phyloP scores from a whole-genome alignment of 2,113 vertebrate species.

The Motacilla tschutschensis region DNA sequence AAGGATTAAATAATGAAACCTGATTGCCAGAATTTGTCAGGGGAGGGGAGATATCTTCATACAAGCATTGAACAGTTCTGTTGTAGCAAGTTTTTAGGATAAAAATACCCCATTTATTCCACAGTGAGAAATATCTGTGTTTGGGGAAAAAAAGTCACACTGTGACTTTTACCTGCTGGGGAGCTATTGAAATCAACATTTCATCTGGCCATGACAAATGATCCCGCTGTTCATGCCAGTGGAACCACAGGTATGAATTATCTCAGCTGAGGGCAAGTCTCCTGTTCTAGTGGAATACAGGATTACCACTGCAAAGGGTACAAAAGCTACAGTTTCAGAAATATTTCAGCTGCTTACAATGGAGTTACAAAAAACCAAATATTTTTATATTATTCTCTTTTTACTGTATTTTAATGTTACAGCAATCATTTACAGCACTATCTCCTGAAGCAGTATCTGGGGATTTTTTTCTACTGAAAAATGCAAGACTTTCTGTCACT shows the following conservation, averaged over 20 bases:
- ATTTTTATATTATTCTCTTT: not conserved
- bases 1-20: not conserved
- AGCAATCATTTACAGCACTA: not conserved
- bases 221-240: accelerated
- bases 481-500: not conserved
- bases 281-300: not conserved
- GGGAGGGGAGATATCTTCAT: not conserved
- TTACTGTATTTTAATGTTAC: not conserved
- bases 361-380: not conserved
- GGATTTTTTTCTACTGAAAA: not conserved
- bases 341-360: not conserved
- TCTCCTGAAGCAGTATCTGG: not conserved
- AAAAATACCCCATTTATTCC: not conserved
- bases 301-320: not conserved
- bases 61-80: not conserved
- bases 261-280: not conserved
- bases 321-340: not conserved
- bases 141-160: not conserved
- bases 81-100: not conserved
- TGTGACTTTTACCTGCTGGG: not conserved
- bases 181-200: not conserved
- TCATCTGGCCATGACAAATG: not conserved
- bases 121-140: not conserved
- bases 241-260: not conserved
- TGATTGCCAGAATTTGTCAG: not conserved